phyloP scores from a whole-genome alignment of 2,888 invertebrate species.

The Pollenia griseotomentosa region DNA sequence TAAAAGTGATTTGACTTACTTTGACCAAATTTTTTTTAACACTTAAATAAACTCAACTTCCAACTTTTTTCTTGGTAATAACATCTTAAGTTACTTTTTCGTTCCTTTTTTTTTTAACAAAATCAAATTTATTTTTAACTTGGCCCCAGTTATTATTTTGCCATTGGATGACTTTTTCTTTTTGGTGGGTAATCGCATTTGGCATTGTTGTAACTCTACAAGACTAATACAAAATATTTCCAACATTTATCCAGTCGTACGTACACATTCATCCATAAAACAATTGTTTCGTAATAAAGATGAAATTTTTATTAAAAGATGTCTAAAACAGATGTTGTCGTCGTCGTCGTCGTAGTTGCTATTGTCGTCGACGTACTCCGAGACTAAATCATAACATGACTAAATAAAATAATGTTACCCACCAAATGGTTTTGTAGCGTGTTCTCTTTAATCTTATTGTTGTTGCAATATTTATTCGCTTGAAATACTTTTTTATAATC shows the following conservation, averaged over 20 bases:
- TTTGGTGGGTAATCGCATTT: slow-evolving; percentile 9
- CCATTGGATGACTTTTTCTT: slow-evolving; percentile 20
- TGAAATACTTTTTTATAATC: slow-evolving; percentile 83
- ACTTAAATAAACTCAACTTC: slow-evolving; percentile 60
- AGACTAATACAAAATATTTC: slow-evolving; percentile 3
- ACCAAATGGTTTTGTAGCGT: slow-evolving; percentile 56
- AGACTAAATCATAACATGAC: slow-evolving; percentile 66
- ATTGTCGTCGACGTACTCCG: slow-evolving; percentile 33
- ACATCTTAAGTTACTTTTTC: slow-evolving; percentile 19
- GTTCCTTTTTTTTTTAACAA: not conserved
- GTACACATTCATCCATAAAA: slow-evolving; percentile 80
- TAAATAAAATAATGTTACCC: slow-evolving; percentile 58
- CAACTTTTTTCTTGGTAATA: not conserved
- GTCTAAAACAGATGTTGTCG: slow-evolving; percentile 84
- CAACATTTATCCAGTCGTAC: slow-evolving; percentile 15
- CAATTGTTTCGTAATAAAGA: slow-evolving; percentile 85
- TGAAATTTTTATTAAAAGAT: slow-evolving; percentile 85
- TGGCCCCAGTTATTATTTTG: slow-evolving; percentile 14
- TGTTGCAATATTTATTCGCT: slow-evolving; percentile 72
- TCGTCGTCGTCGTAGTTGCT: slow-evolving; percentile 55
- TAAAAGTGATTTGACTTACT: slow-evolving; percentile 58
- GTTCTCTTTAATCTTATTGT: slow-evolving; percentile 57
- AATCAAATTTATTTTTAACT: slow-evolving; percentile 51
- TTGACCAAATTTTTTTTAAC: slow-evolving; percentile 66
- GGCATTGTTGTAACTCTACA: not conserved